Evolutionary conservation across 2,113 vertebrate genomes (phyloP).

Genomic region (Hypomesus transpacificus): DNA sequence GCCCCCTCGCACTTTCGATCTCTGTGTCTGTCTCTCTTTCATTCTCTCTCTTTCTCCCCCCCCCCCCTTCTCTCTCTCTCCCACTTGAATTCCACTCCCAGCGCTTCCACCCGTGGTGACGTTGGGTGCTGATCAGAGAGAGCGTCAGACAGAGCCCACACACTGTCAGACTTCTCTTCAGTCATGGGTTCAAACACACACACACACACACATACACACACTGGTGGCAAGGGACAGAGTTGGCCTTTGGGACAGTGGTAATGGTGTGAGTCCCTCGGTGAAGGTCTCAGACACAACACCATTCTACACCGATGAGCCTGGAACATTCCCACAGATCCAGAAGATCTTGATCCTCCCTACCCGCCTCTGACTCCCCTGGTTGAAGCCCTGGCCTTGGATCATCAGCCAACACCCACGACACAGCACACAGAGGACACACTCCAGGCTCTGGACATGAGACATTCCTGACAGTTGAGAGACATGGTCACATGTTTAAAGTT

Average conservation of each 20-base stretch:
- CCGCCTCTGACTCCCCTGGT: constrained; percentile 47
- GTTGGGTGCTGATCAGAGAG: constrained; percentile 55
- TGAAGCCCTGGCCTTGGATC: too few relatives aligned
- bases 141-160: constrained; percentile 63
- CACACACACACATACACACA: constrained; percentile 48
- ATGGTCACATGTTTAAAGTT: not conserved
- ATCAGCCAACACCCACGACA: too few relatives aligned
- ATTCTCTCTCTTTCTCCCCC: constrained; percentile 47
- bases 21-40: constrained; percentile 47
- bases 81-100: constrained; percentile 70
- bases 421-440: too few relatives aligned
- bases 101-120: constrained; percentile 60
- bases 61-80: constrained; percentile 56
- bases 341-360: constrained; percentile 42
- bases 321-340: constrained; percentile 73
- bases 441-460: not conserved
- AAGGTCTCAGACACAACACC: constrained; percentile 62
- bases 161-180: constrained; percentile 1
- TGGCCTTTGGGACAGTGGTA: constrained; percentile 41
- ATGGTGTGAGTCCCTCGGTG: constrained; percentile 48
- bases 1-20: constrained; percentile 35
- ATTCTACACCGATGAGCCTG: constrained; percentile 61
- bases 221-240: constrained; percentile 38
- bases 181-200: constrained; percentile 39
- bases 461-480: constrained; percentile 47